These are phyloP conservation scores for Dolichallabes microphthalmus DNA, from an alignment of 2,113 vertebrate species.

Conservation along the genomic window DNA sequence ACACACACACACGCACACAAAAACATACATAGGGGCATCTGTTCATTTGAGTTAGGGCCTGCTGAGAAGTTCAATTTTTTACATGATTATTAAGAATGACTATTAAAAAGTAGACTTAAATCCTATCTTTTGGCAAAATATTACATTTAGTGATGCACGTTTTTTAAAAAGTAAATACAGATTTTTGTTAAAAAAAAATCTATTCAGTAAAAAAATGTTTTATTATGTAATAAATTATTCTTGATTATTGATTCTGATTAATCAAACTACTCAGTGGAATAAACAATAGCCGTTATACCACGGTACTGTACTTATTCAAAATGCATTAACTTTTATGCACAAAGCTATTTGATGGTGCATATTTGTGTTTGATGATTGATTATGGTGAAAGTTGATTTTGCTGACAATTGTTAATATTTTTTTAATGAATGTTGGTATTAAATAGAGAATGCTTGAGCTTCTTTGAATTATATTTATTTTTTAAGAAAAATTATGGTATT, in stretches of 20 bases:
- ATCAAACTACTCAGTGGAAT: too few relatives aligned
- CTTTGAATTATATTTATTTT: not conserved
- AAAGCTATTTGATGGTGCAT: not conserved
- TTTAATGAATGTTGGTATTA: not conserved
- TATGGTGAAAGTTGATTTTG: not conserved
- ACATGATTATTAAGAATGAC: not conserved
- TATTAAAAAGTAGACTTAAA: not conserved
- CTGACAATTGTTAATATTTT: not conserved
- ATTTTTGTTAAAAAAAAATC: not conserved
- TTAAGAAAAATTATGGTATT: not conserved
- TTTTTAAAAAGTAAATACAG: not conserved
- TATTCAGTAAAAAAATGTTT: not conserved
- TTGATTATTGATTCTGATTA: not conserved
- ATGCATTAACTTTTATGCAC: not conserved
- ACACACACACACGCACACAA: not conserved
- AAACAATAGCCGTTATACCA: not conserved
- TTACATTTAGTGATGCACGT: not conserved
- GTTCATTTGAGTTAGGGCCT: not conserved
- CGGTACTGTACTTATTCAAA: not conserved
- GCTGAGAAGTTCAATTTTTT: not conserved
- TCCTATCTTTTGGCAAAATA: not conserved
- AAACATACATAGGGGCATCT: not conserved
- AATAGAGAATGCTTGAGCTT: not conserved
- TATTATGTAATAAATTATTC: not conserved
- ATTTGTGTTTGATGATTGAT: not conserved